Conservation (phyloP, 2,113 vertebrate species). For the Campylorhamphus procurvoides region DNA sequence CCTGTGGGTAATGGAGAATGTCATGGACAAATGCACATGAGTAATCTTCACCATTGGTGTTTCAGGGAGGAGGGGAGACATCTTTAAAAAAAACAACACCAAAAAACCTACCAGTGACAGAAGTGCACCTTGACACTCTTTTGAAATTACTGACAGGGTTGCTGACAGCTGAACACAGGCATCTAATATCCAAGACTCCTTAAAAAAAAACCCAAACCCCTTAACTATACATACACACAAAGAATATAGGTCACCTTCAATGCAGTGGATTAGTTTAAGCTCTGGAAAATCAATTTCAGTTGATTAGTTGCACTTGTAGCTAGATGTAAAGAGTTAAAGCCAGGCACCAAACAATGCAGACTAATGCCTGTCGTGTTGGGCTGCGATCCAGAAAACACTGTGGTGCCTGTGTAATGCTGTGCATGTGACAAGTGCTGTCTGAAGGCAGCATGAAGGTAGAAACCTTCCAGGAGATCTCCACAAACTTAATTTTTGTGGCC, state of each 20-base stretch:
- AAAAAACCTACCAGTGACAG: neutral
- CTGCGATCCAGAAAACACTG: neutral
- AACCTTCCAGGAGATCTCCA: neutral
- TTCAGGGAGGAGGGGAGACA: neutral
- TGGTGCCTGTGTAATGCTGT: rapidly evolving
- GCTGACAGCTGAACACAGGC: neutral
- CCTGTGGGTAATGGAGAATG: neutral
- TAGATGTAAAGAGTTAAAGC: constrained; percentile 13
- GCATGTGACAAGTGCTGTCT: neutral
- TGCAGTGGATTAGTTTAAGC: neutral
- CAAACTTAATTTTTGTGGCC: neutral
- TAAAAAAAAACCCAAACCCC: rapidly evolving
- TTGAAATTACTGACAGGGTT: neutral
- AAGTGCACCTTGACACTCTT: neutral
- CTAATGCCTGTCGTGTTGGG: neutral
- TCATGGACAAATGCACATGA: neutral
- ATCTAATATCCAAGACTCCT: neutral
- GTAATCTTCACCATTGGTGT: neutral
- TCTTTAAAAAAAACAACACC: neutral
- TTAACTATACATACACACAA: neutral
- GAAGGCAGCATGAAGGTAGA: neutral
- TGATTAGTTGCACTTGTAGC: neutral
- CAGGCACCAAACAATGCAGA: neutral
- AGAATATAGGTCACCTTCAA: neutral
- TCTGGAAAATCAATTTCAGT: neutral